phyloP scores from a whole-genome alignment of 2,888 invertebrate species.

The Drosophila putrida region DNA sequence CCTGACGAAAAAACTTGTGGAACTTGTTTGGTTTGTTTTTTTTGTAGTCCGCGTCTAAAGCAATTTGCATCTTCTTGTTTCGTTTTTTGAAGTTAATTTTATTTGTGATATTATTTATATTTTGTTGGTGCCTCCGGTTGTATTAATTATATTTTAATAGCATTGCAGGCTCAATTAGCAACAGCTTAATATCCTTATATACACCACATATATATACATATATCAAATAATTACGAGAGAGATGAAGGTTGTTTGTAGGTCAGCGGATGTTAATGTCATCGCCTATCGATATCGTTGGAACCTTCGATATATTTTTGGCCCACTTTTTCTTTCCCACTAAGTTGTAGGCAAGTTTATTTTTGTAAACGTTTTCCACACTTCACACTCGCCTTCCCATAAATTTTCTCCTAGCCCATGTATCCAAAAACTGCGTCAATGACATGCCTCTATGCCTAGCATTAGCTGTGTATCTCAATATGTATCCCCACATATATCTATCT shows the following conservation, averaged over 20 bases:
- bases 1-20: constrained; percentile 63
- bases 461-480: constrained; percentile 32
- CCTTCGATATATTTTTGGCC: constrained; percentile 70
- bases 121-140: constrained; percentile 12
- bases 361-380: constrained; percentile 59
- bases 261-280: constrained; percentile 64
- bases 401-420: constrained; percentile 45
- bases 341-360: constrained; percentile 69
- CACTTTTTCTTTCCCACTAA: constrained; percentile 53
- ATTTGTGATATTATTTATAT: constrained; percentile 25
- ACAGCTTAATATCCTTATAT: constrained; percentile 8
- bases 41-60: constrained; percentile 32
- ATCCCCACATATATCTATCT: constrained; percentile 13
- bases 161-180: constrained; percentile 37
- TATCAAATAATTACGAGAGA: constrained; percentile 11
- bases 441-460: constrained; percentile 60
- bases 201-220: neutral
- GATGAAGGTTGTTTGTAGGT: constrained; percentile 73
- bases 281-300: constrained; percentile 33
- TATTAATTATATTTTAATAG: constrained; percentile 67
- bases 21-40: constrained; percentile 67
- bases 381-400: constrained; percentile 62
- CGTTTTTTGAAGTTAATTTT: constrained; percentile 35
- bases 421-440: constrained; percentile 77
- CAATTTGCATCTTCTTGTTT: constrained; percentile 66